Conservation (phyloP, 2,113 vertebrate genomes). For the Hylia prasina region DNA sequence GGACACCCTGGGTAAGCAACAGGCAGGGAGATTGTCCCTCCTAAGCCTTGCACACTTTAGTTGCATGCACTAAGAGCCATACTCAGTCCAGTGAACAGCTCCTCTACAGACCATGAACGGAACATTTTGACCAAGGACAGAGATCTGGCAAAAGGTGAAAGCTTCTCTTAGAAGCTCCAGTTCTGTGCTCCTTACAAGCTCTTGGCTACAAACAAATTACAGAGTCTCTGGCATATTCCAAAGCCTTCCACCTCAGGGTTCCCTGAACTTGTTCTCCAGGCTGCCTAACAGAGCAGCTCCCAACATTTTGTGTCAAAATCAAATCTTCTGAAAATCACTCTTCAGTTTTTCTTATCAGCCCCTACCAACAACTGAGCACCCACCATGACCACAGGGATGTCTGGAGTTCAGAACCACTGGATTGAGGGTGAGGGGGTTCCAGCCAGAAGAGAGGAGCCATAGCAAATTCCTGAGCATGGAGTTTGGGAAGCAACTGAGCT, state of each 20-base stretch:
- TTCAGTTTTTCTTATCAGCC: not conserved
- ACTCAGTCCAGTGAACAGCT: not conserved
- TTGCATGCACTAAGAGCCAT: not conserved
- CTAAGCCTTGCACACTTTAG: not conserved
- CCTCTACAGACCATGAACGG: not conserved
- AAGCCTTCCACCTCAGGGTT: not conserved
- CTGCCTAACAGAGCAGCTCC: not conserved
- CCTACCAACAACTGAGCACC: not conserved
- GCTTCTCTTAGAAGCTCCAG: not conserved
- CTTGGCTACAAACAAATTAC: not conserved
- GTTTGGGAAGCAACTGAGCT: not conserved
- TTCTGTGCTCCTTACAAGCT: not conserved
- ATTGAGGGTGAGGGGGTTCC: not conserved
- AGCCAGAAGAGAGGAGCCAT: not conserved
- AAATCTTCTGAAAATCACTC: too few relatives aligned
- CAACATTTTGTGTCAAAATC: not conserved
- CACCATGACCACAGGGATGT: too few relatives aligned
- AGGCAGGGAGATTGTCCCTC: not conserved
- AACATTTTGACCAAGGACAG: not conserved
- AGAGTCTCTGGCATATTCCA: not conserved
- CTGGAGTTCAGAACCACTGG: not conserved
- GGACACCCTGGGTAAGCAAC: not conserved
- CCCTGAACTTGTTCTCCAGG: not conserved
- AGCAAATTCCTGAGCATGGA: not conserved
- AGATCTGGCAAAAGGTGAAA: not conserved